Conservation (phyloP, 1,140 invertebrate species). For the Patella vulgata region DNA sequence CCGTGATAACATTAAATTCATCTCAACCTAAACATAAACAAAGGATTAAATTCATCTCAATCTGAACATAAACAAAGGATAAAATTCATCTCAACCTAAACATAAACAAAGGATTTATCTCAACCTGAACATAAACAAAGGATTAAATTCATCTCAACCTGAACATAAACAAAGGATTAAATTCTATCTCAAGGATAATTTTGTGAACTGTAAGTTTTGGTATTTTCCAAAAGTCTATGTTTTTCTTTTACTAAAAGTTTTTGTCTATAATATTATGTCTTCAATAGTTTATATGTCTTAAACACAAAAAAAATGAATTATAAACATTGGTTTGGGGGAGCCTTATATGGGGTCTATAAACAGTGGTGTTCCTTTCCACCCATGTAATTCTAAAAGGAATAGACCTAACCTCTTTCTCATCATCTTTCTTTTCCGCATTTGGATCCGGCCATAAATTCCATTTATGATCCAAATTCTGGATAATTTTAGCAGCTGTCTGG, state of each 20-base stretch:
- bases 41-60: slow-evolving; percentile 12
- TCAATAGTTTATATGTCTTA: too few species aligned
- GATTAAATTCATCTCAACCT: slow-evolving; percentile 16
- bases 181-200: background rate
- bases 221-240: too few species aligned
- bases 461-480: slow-evolving; percentile 90
- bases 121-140: slow-evolving; percentile 15
- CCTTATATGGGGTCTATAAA: too few species aligned
- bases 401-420: slow-evolving; percentile 54
- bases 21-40: slow-evolving; percentile 9
- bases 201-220: too few species aligned
- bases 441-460: slow-evolving; percentile 81
- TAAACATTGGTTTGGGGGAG: too few species aligned
- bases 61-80: slow-evolving; percentile 8
- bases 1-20: slow-evolving; percentile 73
- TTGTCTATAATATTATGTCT: too few species aligned
- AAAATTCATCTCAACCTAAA: slow-evolving; percentile 16
- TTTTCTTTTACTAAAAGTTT: too few species aligned
- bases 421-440: slow-evolving; percentile 63
- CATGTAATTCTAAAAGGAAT: too few species aligned
- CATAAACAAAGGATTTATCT: slow-evolving; percentile 11
- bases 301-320: too few species aligned
- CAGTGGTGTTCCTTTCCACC: too few species aligned
- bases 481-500: slow-evolving; percentile 92
- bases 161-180: background rate